phyloP scores from a whole-genome alignment of 2,888 invertebrate species.

The Siphlonurus alternatus region DNA sequence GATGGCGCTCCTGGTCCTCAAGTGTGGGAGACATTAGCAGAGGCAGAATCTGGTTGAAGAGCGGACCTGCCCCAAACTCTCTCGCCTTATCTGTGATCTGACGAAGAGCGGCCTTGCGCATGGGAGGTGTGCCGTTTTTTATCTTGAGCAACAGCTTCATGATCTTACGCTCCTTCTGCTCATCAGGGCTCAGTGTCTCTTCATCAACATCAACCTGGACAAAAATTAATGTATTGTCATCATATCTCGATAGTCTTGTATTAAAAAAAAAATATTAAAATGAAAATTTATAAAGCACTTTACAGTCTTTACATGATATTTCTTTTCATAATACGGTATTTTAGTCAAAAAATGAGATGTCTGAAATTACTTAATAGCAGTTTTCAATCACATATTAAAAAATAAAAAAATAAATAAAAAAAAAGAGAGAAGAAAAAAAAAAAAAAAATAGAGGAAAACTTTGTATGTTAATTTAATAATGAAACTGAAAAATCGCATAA shows the following conservation, averaged over 20 bases:
- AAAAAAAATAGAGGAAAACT: no score
- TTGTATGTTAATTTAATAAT: no score
- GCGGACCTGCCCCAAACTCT: conserved; percentile 94
- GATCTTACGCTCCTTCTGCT: conserved; percentile 95
- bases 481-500: no score
- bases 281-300: no score
- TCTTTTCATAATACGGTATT: no score
- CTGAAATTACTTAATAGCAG: no score
- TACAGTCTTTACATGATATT: no score
- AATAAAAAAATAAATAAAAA: no score
- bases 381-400: no score
- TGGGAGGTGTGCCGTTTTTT: conserved; percentile 98
- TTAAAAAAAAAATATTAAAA: background rate
- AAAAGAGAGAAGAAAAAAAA: no score
- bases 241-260: background rate
- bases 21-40: conserved; percentile 98
- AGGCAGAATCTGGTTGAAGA: conserved; percentile 98
- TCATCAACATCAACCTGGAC: conserved; percentile 94
- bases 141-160: conserved; percentile 97
- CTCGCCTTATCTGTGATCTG: conserved; percentile 98
- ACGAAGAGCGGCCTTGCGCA: conserved; percentile 93
- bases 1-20: conserved; percentile 97
- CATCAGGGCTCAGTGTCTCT: conserved; percentile 84
- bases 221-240: background rate
- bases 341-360: no score